Evolutionary conservation across 1,140 invertebrate genomes (phyloP).

Genomic region (Dolichoris vasculosae): DNA sequence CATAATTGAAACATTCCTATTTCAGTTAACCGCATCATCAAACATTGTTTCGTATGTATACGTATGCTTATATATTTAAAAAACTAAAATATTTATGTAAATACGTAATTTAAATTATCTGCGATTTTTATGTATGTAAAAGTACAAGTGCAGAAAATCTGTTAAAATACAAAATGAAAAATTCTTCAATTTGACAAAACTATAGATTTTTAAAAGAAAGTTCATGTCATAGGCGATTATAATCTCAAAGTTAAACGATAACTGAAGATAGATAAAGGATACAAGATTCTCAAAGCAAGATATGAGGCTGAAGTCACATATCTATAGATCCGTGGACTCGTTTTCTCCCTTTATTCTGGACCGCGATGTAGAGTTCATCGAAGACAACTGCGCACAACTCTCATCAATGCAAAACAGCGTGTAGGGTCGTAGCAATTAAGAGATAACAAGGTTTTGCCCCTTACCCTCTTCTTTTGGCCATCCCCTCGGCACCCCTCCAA

Average conservation of each 20-base stretch:
- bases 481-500: slow-evolving; percentile 71
- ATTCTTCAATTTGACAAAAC: not conserved
- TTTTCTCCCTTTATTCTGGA: slow-evolving; percentile 6
- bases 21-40: too few species aligned
- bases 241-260: slow-evolving; percentile 19
- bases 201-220: not conserved
- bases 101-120: too few species aligned
- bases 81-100: too few species aligned
- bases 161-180: not conserved
- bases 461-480: slow-evolving; percentile 50
- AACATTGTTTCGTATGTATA: too few species aligned
- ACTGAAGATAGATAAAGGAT: not conserved
- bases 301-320: not conserved
- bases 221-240: not conserved
- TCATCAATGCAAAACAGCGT: slow-evolving; percentile 74
- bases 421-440: slow-evolving; percentile 74
- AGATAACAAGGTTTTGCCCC: slow-evolving; percentile 74
- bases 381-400: slow-evolving; percentile 24
- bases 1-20: too few species aligned
- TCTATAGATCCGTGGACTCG: not conserved
- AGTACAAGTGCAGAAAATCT: not conserved
- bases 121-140: too few species aligned
- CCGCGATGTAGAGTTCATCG: not conserved
- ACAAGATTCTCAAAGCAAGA: not conserved
- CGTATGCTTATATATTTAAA: too few species aligned